phyloP scores from a whole-genome alignment of 2,797 vertebrate genomes.

The Sebastes kiyomatsui region DNA sequence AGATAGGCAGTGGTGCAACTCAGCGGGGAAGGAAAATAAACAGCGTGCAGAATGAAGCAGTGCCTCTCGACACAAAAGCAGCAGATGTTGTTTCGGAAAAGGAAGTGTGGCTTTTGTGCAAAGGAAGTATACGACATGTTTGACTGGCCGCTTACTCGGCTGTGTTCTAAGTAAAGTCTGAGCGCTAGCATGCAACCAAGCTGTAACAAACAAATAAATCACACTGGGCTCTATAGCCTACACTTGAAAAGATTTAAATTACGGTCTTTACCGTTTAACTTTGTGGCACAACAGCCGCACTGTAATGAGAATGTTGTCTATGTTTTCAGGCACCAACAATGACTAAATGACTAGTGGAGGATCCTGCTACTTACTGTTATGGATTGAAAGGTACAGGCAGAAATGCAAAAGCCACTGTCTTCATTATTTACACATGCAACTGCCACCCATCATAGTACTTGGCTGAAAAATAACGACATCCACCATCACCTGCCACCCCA shows the following conservation, averaged over 20 bases:
- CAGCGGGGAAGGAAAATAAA: slow-evolving; percentile 57
- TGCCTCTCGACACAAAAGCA: slow-evolving; percentile 67
- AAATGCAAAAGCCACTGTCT: neutral
- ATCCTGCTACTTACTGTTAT: neutral
- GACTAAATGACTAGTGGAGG: neutral
- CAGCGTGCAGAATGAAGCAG: slow-evolving; percentile 36
- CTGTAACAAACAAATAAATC: slow-evolving; percentile 26
- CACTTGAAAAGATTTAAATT: neutral
- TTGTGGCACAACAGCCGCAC: neutral
- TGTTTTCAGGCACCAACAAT: neutral
- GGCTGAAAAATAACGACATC: neutral
- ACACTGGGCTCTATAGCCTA: neutral
- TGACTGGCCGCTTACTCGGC: slow-evolving; percentile 22
- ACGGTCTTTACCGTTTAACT: neutral
- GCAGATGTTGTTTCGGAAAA: slow-evolving; percentile 70
- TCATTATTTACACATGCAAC: neutral
- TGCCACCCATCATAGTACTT: neutral
- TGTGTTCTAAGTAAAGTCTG: neutral
- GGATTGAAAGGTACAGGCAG: neutral
- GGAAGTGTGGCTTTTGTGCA: slow-evolving; percentile 73
- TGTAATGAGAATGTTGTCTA: neutral
- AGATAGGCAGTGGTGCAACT: slow-evolving; percentile 29
- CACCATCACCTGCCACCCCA: neutral
- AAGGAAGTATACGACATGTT: slow-evolving; percentile 55
- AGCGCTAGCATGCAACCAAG: neutral